Percentiles rank a stretch among this genome's conserved stretches.
Evolutionary conservation across 1,140 invertebrate species (phyloP).

Genomic region (Zaprionus nigranus): DNA sequence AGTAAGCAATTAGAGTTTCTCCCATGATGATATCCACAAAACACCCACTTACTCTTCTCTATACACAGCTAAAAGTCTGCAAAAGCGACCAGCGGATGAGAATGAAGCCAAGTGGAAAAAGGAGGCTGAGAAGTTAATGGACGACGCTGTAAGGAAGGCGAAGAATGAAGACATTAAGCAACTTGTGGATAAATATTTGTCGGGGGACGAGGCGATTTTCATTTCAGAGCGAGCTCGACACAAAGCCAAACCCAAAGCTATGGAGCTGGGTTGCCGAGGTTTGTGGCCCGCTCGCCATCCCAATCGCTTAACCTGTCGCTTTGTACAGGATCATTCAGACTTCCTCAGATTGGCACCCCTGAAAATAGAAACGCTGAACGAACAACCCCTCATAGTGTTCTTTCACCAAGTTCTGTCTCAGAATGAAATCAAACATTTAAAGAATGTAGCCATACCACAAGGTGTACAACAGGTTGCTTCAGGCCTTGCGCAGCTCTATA

Average conservation of each 20-base stretch:
- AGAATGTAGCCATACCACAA: conserved; percentile 12
- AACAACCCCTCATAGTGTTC: conserved; percentile 36
- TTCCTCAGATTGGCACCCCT: conserved; percentile 51
- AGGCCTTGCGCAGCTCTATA: conserved; percentile 86
- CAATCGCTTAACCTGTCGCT: conserved; percentile 31
- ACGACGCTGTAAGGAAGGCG: background rate
- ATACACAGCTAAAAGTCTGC: background rate
- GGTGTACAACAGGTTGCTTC: conserved; percentile 58
- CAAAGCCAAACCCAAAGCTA: conserved; percentile 22
- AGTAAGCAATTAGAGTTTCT: conserved; percentile 24
- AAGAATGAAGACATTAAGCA: conserved; percentile 36
- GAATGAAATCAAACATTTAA: conserved; percentile 24
- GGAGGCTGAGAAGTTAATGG: conserved; percentile 11
- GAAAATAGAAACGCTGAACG: conserved; percentile 41
- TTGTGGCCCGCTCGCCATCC: conserved; percentile 26
- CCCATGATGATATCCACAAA: background rate
- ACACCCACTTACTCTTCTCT: background rate
- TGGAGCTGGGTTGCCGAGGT: conserved; percentile 47
- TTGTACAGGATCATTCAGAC: conserved; percentile 6
- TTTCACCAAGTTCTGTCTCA: conserved; percentile 50
- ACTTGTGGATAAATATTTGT: conserved; percentile 43
- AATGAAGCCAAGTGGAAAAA: conserved; percentile 1
- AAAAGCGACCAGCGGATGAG: background rate
- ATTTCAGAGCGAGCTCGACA: conserved; percentile 22
- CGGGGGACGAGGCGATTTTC: conserved; percentile 44